Evolutionary conservation across 2,113 vertebrate species (phyloP), one percentile per base, ranked within the genome.

Genomic region (Parus major): DNA sequence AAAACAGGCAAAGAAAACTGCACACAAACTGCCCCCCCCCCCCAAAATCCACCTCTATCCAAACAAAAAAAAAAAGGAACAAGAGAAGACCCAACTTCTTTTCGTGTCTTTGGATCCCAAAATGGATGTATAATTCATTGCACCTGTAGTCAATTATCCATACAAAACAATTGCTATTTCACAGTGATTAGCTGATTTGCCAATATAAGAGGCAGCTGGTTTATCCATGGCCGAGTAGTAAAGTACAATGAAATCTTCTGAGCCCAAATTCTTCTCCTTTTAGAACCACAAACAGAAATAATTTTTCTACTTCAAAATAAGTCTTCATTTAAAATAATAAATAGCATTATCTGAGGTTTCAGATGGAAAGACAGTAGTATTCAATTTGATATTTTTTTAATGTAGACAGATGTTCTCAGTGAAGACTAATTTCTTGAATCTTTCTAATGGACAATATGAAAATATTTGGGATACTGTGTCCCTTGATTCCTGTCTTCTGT

Each of bases 71-170:
- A 4, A 3, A n/a, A 28, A 53, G 33, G 21, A 65, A 19, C 7
- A 15, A 5, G 15, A n/a, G 5, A 18, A n/a, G 47, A 36, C 10
- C 8, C 15, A 66, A 49, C 70, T 89, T 36, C 33, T 82, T 93
- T 90, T 88, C 95, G 60, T 93, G 91, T 85, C 56, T 93, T 65
- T 44, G 63, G 92, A 79, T 92, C 60, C 83, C 85, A 92, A 95
- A 92, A 92, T 86, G 93, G 68, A 76, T 94, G 76, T 95, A 87
- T 97, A 97, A 98, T 97, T 97, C 92, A 96, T 93, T 96, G 96
- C 97, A 98, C 98, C 97, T 98, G 97, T 97, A 98, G 93, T 97
- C 96, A 97, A 97, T 98, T 98, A 98, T 46, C 53, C 90, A 93
- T 97, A 96, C 95, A 96, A 95, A 98, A 96, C 93, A 96, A 97